phyloP scores from a whole-genome alignment of 2,113 vertebrate species.

The Stictonetta naevosa region DNA sequence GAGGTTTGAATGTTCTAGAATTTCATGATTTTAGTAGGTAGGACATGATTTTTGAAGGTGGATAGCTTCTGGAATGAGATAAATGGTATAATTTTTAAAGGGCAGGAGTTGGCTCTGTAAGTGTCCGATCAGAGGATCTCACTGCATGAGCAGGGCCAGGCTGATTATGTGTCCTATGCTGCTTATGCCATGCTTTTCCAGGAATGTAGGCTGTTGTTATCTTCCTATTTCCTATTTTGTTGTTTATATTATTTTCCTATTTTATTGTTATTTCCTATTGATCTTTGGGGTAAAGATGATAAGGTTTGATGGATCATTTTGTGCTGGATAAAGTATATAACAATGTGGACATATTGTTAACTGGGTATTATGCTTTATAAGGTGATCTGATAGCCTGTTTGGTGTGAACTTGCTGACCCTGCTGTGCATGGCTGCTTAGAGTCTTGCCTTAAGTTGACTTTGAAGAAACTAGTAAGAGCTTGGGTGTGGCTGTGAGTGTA shows the following conservation, averaged over 20 bases:
- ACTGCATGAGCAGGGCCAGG: neutral
- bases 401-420: neutral
- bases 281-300: neutral
- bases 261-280: neutral
- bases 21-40: neutral
- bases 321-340: neutral
- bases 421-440: neutral
- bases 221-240: neutral
- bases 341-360: neutral
- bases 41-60: neutral
- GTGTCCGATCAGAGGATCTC: neutral
- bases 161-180: rapidly evolving
- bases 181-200: neutral
- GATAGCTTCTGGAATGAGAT: neutral
- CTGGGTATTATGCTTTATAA: neutral
- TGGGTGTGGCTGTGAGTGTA: neutral
- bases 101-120: neutral
- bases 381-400: neutral
- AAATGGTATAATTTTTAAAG: neutral
- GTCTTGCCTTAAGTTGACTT: neutral
- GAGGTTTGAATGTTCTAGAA: neutral
- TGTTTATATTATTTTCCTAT: no score
- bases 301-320: neutral
- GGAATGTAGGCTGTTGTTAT: neutral
- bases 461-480: neutral